Evolutionary conservation across 1,140 invertebrate species (phyloP).

Genomic region (Diorhabda elongata): DNA sequence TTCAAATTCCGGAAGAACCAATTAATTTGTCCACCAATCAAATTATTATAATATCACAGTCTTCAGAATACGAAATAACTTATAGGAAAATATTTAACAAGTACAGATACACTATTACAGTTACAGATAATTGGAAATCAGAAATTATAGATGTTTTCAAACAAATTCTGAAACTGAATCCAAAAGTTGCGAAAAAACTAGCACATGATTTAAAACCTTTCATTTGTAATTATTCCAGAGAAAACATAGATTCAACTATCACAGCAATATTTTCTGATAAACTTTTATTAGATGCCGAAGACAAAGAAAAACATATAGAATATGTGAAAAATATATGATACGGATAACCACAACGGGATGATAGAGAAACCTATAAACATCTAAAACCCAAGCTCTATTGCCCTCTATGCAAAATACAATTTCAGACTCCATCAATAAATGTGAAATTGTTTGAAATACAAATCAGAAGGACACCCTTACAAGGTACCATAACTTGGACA

Average conservation of each 20-base stretch:
- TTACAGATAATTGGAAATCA: neutral
- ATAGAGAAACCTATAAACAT: constrained; percentile 24
- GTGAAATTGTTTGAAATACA: constrained; percentile 28
- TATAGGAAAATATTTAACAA: neutral
- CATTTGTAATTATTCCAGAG: no score
- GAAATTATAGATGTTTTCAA: neutral
- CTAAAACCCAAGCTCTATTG: constrained; percentile 6
- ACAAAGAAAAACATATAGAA: constrained; percentile 17
- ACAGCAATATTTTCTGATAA: neutral
- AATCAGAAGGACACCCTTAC: constrained; percentile 26
- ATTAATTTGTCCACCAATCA: neutral
- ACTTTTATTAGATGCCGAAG: neutral
- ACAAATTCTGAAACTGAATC: neutral
- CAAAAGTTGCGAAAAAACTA: no score
- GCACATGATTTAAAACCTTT: no score
- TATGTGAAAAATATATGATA: constrained; percentile 16
- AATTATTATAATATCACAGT: neutral
- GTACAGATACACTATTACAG: neutral
- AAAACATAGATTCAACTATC: neutral
- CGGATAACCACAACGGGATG: constrained; percentile 27
- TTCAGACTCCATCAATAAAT: constrained; percentile 21
- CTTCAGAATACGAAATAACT: neutral
- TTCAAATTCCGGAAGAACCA: neutral
- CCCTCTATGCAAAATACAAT: constrained; percentile 7
- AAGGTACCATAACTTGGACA: constrained; percentile 21